Conservation (phyloP, 2,888 invertebrate genomes). For the Sminthurinus aureus region DNA sequence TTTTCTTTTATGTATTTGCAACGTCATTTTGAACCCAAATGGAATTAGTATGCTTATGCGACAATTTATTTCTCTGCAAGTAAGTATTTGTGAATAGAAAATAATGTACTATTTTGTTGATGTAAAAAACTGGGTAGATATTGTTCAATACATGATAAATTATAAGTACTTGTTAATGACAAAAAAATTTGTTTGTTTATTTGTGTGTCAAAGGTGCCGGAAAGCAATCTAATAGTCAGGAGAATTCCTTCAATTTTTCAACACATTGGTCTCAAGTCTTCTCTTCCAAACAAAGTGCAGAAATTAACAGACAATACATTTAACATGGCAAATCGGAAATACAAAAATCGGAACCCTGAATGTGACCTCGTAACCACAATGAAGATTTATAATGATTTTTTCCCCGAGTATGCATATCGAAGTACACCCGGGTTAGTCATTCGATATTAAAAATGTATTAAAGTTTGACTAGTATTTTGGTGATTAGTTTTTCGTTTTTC, state of each 20-base stretch:
- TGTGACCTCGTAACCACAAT: conserved; percentile 62
- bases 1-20: too few species aligned
- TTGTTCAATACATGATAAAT: neutral
- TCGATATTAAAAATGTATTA: too few species aligned
- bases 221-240: conserved; percentile 54
- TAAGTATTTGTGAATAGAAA: too few species aligned
- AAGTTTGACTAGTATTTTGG: too few species aligned
- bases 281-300: conserved; percentile 62
- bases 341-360: conserved; percentile 61
- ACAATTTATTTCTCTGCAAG: conserved; percentile 61
- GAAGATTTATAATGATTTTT: conserved; percentile 60
- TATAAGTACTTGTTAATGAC: neutral
- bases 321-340: conserved; percentile 53
- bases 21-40: too few species aligned
- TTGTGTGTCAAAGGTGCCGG: conserved; percentile 50
- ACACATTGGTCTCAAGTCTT: conserved; percentile 62
- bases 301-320: conserved; percentile 62
- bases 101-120: too few species aligned
- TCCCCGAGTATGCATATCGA: conserved; percentile 62
- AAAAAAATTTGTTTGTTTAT: neutral
- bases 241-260: conserved; percentile 61
- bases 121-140: too few species aligned
- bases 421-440: conserved; percentile 61
- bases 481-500: too few species aligned
- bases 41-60: conserved; percentile 57